Evolutionary conservation across 2,113 vertebrate genomes (phyloP), one percentile per base, ranked within the genome.

Genomic region (Hippocampus abdominalis): DNA sequence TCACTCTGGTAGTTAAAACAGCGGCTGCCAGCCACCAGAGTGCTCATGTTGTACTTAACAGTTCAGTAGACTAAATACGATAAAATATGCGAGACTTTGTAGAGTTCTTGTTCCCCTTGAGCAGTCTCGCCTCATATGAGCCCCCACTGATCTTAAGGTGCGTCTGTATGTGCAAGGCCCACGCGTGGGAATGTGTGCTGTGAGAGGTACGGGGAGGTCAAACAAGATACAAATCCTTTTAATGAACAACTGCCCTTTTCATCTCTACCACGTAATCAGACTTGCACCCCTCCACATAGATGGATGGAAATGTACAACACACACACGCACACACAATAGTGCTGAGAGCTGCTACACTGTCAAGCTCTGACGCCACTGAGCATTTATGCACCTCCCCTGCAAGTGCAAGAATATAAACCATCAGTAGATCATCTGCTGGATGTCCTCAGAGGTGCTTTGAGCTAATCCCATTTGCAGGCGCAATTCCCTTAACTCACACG

Each of bases 121-220:
- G 92, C 71, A 92, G 94, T 66, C 95, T 94, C 90, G 89, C 95
- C 88, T 94, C 92, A 44, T 93, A 93, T 1, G 93, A 95, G 86
- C 93, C 93, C 93, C 93, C 0, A 80, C 91, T 7, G 93, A 66
- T 92, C 95, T 71, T 94, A 92, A 90, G 93, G 93, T 94, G 83
- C 91, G 91, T 73, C 7, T 8, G 40, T 40, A 3, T 69, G 20
- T 64, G 21, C 46, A 57, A 59, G 18, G 63, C 56, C 23, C 57
- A 29, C 61, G 63, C 62, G 64, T 64, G 56, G 23, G 21, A 20
- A 3, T 64, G 48, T 64, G 25, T 3, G 62, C 27, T 48, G 16
- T 39, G 20, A 53, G 53, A 51, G 61, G 53, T 56, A 10, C 51
- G 6, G 54, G 60, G 20, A 74, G 76, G 77, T 84, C 73, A 82